phyloP scores from a whole-genome alignment of 2,113 vertebrate genomes.

The Tretioscincus oriximinensis region DNA sequence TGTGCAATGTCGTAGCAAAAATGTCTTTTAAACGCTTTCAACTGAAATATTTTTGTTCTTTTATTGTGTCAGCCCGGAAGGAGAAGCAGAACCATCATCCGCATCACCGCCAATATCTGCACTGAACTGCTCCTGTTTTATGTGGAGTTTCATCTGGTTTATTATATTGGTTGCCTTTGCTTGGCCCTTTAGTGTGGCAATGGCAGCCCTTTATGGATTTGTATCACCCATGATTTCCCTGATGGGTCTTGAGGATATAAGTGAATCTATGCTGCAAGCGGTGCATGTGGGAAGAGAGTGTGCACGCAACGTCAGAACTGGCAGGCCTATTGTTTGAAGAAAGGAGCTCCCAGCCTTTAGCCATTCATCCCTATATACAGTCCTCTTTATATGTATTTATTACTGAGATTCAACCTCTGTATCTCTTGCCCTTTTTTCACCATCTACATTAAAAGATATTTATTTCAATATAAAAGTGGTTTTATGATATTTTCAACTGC shows the following conservation, averaged over 20 bases:
- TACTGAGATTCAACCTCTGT: background rate
- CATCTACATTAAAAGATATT: slow-evolving; percentile 4
- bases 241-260: slow-evolving; percentile 74
- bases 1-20: background rate
- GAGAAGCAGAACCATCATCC: too few relatives aligned
- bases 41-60: background rate
- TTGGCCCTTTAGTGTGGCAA: slow-evolving; percentile 77
- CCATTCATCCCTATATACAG: background rate
- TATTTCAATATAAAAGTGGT: slow-evolving; percentile 5
- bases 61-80: background rate
- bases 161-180: slow-evolving; percentile 73
- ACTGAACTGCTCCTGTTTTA: slow-evolving; percentile 46
- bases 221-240: slow-evolving; percentile 77
- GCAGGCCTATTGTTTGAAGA: slow-evolving; percentile 73
- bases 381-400: background rate
- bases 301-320: slow-evolving; percentile 74
- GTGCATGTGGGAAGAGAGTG: slow-evolving; percentile 79
- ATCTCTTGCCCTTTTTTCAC: background rate
- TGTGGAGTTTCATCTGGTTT: slow-evolving; percentile 78
- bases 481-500: background rate
- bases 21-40: background rate
- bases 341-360: background rate
- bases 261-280: slow-evolving; percentile 77
- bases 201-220: slow-evolving; percentile 79
- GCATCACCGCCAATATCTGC: background rate